Percentiles rank a stretch among this genome's conserved stretches.
Conservation (phyloP, 2,888 invertebrate species). For the Oligia fasciuncula region DNA sequence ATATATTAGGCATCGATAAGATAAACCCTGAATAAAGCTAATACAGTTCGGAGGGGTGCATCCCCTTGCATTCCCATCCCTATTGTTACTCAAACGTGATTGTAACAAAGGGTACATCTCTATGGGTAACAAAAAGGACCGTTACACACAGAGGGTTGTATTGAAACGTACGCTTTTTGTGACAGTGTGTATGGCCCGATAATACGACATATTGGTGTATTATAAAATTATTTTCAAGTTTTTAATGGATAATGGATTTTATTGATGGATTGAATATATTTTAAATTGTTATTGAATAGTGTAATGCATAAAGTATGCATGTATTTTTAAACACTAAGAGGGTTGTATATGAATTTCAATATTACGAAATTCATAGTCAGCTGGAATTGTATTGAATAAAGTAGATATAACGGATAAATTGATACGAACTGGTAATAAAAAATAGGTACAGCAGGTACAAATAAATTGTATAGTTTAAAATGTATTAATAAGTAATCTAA, state of each 20-base stretch:
- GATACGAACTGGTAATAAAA: not conserved
- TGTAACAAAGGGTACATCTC: conserved; percentile 82
- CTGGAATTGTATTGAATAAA: not conserved
- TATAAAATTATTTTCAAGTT: conserved; percentile 25
- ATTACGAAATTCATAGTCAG: not conserved
- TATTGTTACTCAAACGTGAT: conserved; percentile 81
- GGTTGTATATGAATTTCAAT: not conserved
- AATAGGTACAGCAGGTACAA: not conserved
- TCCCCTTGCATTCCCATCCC: conserved; percentile 59
- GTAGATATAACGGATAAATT: no score
- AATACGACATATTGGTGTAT: conserved; percentile 67
- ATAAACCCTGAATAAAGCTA: conserved; percentile 64
- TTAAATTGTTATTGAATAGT: conserved; percentile 20
- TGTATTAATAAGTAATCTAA: not conserved
- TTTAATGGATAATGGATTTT: conserved; percentile 24
- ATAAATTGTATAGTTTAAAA: not conserved
- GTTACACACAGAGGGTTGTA: conserved; percentile 71
- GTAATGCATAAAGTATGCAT: not conserved
- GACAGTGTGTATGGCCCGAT: conserved; percentile 75
- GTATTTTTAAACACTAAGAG: not conserved
- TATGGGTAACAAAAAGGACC: conserved; percentile 77
- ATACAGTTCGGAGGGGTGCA: conserved; percentile 71
- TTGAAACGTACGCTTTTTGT: conserved; percentile 79
- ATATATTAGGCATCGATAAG: conserved; percentile 68
- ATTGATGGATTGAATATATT: conserved; percentile 34